Conservation (phyloP, 2,797 vertebrate species). For the Gallinago stenura region DNA sequence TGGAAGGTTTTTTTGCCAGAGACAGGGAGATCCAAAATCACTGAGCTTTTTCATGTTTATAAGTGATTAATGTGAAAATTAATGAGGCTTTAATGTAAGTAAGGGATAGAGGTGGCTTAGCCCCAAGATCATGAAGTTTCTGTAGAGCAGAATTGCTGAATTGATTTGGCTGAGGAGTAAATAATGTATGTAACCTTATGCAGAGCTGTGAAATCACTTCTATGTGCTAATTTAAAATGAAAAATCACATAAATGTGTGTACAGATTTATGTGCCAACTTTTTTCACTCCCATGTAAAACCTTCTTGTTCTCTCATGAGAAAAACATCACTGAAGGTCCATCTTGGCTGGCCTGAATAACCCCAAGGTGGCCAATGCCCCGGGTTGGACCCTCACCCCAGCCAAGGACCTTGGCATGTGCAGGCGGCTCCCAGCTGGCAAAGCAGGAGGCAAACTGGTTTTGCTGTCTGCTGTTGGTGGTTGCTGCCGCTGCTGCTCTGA, state of each 20-base stretch:
- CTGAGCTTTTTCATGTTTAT: slow-evolving; percentile 2
- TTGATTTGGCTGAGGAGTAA: background rate
- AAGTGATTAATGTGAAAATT: slow-evolving; percentile 36
- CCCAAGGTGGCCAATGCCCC: background rate
- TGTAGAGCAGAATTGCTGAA: background rate
- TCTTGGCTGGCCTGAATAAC: background rate
- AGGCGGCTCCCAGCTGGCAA: rapidly evolving
- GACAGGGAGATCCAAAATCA: background rate
- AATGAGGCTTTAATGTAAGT: slow-evolving; percentile 40
- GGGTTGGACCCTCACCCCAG: background rate
- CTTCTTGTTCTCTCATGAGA: background rate
- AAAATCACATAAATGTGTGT: background rate
- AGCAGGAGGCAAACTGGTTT: background rate
- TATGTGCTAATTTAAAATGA: background rate
- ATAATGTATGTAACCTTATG: background rate
- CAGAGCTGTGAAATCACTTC: background rate
- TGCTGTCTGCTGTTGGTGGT: background rate
- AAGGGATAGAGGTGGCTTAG: slow-evolving; percentile 22
- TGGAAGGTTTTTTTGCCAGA: background rate
- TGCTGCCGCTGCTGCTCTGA: background rate
- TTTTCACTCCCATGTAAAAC: background rate
- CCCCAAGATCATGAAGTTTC: background rate
- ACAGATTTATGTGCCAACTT: background rate
- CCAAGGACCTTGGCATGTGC: rapidly evolving
- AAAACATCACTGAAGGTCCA: background rate